A percentile compares a stretch with the other conserved stretches of the same genome.
phyloP scores from a whole-genome alignment of 2,888 invertebrate genomes.

The Prostheceraeus crozeri region DNA sequence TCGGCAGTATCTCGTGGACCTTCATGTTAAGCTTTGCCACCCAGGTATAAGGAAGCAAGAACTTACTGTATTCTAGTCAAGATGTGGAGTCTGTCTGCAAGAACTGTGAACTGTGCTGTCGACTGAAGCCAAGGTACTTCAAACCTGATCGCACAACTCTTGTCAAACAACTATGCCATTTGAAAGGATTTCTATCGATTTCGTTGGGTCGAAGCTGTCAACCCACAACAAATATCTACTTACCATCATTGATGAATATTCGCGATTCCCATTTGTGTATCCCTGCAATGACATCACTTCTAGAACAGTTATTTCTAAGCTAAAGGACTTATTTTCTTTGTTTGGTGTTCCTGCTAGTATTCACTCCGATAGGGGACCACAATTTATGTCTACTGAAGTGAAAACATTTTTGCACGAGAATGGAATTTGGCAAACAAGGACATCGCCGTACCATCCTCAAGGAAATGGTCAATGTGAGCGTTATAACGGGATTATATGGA shows the following conservation, averaged over 20 bases:
- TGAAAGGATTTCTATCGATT: conserved; percentile 41
- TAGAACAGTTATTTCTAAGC: conserved; percentile 31
- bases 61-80: conserved; percentile 37
- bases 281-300: conserved; percentile 38
- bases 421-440: too few relatives aligned
- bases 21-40: conserved; percentile 41
- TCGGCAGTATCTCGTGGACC: conserved; percentile 21
- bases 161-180: conserved; percentile 40
- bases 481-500: conserved; percentile 31
- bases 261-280: conserved; percentile 40
- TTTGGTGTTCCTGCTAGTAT: conserved; percentile 38
- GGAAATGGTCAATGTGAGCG: conserved; percentile 30
- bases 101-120: conserved; percentile 31
- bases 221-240: conserved; percentile 39
- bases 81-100: conserved; percentile 32
- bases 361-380: conserved; percentile 7
- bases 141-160: conserved; percentile 29
- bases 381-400: conserved; percentile 20
- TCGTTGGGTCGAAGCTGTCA: conserved; percentile 39
- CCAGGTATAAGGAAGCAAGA: conserved; percentile 38
- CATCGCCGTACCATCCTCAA: too few relatives aligned
- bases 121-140: conserved; percentile 34
- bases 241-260: conserved; percentile 41
- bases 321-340: conserved; percentile 38
- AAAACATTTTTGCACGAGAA: conserved; percentile 1